A percentile compares a stretch with the other conserved stretches of the same genome.
Evolutionary conservation across 2,797 vertebrate species (phyloP).

Genomic region (Carduelis carduelis): DNA sequence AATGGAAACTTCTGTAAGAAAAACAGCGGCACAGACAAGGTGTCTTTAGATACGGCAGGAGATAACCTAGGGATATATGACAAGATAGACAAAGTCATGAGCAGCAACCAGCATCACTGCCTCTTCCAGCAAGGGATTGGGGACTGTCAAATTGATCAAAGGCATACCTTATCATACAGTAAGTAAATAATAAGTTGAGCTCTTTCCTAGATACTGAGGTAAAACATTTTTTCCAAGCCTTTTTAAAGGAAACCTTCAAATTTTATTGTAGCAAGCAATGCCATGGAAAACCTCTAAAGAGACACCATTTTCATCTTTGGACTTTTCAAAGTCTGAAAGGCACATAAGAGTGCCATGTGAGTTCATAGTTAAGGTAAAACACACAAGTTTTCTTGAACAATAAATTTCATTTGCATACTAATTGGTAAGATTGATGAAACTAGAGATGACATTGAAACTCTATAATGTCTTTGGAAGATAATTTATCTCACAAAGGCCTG

Average conservation of each 20-base stretch:
- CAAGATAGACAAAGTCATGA: background rate
- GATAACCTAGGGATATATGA: background rate
- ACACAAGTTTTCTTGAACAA: background rate
- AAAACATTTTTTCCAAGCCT: background rate
- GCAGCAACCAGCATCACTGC: background rate
- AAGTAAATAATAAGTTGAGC: background rate
- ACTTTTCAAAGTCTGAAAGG: background rate
- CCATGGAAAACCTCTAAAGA: background rate
- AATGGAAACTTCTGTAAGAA: background rate
- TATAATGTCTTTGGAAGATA: background rate
- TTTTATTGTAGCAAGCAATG: background rate
- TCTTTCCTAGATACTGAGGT: background rate
- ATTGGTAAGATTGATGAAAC: background rate
- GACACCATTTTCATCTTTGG: background rate
- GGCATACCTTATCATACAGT: background rate
- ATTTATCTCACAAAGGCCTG: background rate
- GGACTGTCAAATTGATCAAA: background rate
- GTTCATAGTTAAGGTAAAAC: background rate
- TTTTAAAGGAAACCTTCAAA: background rate
- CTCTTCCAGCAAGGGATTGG: background rate
- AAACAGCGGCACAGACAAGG: background rate
- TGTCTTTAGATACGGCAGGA: background rate
- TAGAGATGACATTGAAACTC: background rate
- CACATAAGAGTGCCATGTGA: background rate
- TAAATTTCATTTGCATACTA: background rate